Evolutionary conservation across 2,888 invertebrate genomes (phyloP), one percentile per base, ranked within the genome.

Genomic region (Acrobasis consociella): DNA sequence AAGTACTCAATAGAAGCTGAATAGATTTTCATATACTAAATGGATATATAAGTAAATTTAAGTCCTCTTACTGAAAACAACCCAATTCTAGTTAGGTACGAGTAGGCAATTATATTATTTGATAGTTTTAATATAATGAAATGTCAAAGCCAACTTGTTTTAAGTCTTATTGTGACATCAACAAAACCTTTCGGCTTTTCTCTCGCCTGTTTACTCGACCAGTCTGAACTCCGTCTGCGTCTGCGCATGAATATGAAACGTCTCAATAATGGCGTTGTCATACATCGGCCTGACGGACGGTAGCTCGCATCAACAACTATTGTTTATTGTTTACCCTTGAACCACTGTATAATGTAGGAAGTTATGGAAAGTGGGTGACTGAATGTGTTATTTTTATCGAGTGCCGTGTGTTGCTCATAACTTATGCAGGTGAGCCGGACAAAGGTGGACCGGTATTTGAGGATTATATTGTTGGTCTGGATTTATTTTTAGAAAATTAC

Each of bases 251-350:
- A 81, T 82, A 82, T 82, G 80, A 81, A 81, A 75, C 74, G 72
- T 63, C 69, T 77, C 77, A 79, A 81, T 82, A 81, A 56, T 56
- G 77, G 79, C 75, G 87, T 88, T 87, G 87, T 87, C 87, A 87
- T 88, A 84, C 82, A 79, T 77, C 77, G 72, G 74, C 79, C 74
- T 86, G 86, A 87, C 73, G 78, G 81, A 87, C 83, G 75, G 81
- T 80, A 76, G 84, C 73, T 68, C 80, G 78, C 83, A 82, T 84
- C 78, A 80, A 77, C 81, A 81, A 79, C 75, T 71, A 80, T 81
- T 81, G 83, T 85, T 80, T 82, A 85, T 85, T 87, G 81, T 86
- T 69, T 64, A 66, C 65, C 82, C 87, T 86, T 86, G 84, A 79
- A 85, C 80, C 78, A 80, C 69, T 60, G 61, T 53, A 63, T 62